Evolutionary conservation across 2,888 invertebrate genomes (phyloP), one percentile per base, ranked within the genome.

Genomic region (Sinohyriopsis cumingii): DNA sequence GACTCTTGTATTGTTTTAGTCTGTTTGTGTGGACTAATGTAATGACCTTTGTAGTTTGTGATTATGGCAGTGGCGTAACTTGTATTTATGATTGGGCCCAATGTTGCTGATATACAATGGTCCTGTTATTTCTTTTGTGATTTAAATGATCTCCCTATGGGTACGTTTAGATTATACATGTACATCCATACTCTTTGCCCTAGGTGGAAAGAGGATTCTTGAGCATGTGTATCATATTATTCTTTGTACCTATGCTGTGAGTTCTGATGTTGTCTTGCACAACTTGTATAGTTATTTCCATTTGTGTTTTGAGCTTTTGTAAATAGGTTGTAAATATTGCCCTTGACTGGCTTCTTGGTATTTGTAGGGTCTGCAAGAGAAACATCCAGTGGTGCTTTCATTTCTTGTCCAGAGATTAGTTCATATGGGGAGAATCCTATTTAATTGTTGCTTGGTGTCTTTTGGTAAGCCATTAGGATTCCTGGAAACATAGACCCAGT

Each of bases 341-440:
- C 25, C 25, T 25, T 25, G 25, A 25, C 25, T 25, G 25, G 25
- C 25, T 25, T 25, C 25, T 25, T 25, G 25, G 25, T 25, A 25
- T 25, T 25, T 25, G 25, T 25, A 25, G 25, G 25, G 25, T 25
- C 28, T 5, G 28, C 28, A 28, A 28, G 28, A 28, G 5, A n/a
- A n/a, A 56, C 22, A 22, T 56, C 57, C 57, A 56, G 5, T 4
- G 4, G 57, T n/a, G 57, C 57, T 20, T 22, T 20, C 57, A 56
- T 56, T 56, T 20, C 22, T 56, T 6, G 6, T 56, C 57, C 57
- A 56, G 5, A 5, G n/a, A 56, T 22, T 22, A 6, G 57, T 56
- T 56, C 57, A 56, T 56, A 56, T 56, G 57, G 57, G 22, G 57
- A 56, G 22, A n/a, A 56, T 56, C 57, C 57, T n/a, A 5, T 56